Evolutionary conservation across 2,797 vertebrate genomes (phyloP).

Genomic region (Myiotriccus ornatus): DNA sequence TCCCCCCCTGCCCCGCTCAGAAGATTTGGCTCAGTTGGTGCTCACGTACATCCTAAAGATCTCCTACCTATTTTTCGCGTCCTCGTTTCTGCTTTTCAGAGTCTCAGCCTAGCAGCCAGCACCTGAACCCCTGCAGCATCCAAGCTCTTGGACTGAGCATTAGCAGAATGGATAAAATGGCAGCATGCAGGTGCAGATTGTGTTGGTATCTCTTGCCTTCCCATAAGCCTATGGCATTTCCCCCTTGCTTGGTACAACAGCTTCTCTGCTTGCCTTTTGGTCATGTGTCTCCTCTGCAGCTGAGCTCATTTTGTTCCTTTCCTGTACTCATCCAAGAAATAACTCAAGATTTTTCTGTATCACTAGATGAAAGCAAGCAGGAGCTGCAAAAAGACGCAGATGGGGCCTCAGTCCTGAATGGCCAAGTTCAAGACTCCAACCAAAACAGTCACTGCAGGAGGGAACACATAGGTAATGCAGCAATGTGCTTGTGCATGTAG

Average conservation of each 20-base stretch:
- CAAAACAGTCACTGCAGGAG: not conserved
- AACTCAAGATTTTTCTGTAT: not conserved
- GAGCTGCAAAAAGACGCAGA: not conserved
- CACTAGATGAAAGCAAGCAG: not conserved
- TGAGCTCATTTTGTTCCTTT: not conserved
- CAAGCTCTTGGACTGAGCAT: fast-evolving
- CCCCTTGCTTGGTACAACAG: not conserved
- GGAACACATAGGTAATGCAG: not conserved
- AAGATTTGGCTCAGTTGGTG: not conserved
- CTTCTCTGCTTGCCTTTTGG: fast-evolving
- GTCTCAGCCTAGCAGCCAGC: not conserved
- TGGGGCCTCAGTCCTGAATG: not conserved
- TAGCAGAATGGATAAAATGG: not conserved
- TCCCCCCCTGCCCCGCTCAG: not conserved
- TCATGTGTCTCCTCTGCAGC: not conserved
- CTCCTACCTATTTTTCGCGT: not conserved
- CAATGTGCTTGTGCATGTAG: not conserved
- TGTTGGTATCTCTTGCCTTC: not conserved
- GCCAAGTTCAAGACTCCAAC: not conserved
- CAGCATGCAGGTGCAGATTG: not conserved
- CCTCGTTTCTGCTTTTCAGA: not conserved
- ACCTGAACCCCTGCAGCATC: not conserved
- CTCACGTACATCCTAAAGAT: not conserved
- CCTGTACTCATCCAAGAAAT: not conserved
- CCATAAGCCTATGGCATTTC: not conserved